phyloP scores from a whole-genome alignment of 2,797 vertebrate species.

The Hemitrygon akajei region DNA sequence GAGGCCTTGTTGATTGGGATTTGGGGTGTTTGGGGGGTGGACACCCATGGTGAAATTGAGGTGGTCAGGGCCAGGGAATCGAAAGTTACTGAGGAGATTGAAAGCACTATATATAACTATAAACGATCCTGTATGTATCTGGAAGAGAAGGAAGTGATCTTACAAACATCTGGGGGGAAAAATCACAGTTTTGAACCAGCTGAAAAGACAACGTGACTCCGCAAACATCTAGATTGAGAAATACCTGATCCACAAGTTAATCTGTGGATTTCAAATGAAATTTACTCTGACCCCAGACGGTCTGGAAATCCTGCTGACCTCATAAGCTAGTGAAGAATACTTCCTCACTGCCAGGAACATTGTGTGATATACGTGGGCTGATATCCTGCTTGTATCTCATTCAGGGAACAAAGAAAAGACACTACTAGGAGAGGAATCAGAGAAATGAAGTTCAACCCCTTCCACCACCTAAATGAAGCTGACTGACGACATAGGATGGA shows the following conservation, averaged over 20 bases:
- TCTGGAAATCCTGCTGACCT: background rate
- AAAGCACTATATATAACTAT: too few relatives aligned
- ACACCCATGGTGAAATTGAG: too few relatives aligned
- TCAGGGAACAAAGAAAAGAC: background rate
- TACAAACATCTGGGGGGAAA: background rate
- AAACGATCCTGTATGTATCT: background rate
- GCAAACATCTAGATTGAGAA: background rate
- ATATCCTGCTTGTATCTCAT: too few relatives aligned
- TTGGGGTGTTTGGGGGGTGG: too few relatives aligned
- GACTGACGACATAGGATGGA: background rate
- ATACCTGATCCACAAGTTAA: background rate
- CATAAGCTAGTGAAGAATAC: background rate
- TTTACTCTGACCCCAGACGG: background rate
- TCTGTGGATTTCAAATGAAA: background rate
- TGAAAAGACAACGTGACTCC: background rate
- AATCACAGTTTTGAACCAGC: background rate
- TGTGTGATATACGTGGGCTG: background rate
- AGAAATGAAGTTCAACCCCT: background rate
- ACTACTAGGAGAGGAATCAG: background rate
- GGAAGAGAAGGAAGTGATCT: background rate
- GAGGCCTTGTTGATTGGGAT: too few relatives aligned
- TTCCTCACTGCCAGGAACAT: conserved; percentile 4
- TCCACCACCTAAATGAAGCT: background rate
- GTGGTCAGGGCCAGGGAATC: too few relatives aligned
- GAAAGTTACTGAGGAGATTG: too few relatives aligned